These are phyloP conservation scores for Elgonia sp. DNA, from an alignment of 2,888 invertebrate genomes.

Conservation along the genomic window DNA sequence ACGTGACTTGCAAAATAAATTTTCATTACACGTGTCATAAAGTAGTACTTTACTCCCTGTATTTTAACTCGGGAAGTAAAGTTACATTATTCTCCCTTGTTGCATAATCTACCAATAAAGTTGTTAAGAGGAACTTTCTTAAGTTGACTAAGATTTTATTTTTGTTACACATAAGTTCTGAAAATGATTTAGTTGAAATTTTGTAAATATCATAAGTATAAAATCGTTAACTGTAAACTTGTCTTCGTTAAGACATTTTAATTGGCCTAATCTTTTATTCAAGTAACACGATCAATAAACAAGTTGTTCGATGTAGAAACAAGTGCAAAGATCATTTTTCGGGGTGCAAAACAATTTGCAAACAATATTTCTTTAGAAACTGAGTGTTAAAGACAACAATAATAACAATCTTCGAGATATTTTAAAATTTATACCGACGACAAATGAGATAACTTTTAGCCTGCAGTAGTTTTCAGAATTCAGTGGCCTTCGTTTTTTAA, in stretches of 20 bases:
- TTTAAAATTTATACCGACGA: constrained; percentile 64
- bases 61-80: too few species aligned
- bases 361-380: constrained; percentile 21
- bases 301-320: constrained; percentile 45
- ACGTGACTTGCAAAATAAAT: too few species aligned
- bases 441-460: constrained; percentile 74
- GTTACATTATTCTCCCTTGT: too few species aligned
- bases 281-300: constrained; percentile 19
- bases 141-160: too few species aligned
- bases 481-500: constrained; percentile 83
- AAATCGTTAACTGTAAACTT: background rate
- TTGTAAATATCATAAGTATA: constrained; percentile 39
- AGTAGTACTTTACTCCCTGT: too few species aligned
- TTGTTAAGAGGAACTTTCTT: too few species aligned
- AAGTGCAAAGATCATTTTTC: constrained; percentile 44
- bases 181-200: too few species aligned
- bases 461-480: constrained; percentile 81
- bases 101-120: too few species aligned
- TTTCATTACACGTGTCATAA: too few species aligned
- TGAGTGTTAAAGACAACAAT: constrained; percentile 18
- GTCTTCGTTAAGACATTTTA: too few species aligned
- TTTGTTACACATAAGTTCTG: too few species aligned
- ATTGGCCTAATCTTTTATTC: constrained; percentile 61
- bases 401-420: constrained; percentile 35
- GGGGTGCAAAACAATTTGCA: constrained; percentile 11